Evolutionary conservation across 2,797 vertebrate species (phyloP).

Genomic region (Rhabdophis nuchalis): DNA sequence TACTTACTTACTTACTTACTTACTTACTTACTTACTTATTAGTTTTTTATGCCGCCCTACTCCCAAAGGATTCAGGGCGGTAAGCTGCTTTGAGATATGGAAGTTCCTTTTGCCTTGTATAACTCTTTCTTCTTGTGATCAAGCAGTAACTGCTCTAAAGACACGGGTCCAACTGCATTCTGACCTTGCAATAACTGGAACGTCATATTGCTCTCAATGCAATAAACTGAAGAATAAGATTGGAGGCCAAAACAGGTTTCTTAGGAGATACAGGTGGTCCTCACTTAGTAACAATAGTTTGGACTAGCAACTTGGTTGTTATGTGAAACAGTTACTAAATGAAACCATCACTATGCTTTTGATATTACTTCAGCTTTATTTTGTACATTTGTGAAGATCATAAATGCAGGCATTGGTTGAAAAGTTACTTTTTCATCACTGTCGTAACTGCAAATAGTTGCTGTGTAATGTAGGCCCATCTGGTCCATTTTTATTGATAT

Average conservation of each 20-base stretch:
- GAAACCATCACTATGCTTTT: not conserved
- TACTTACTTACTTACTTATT: no score
- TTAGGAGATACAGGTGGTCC: not conserved
- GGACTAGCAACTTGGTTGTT: not conserved
- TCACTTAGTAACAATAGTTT: not conserved
- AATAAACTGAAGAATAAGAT: not conserved
- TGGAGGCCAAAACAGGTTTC: not conserved
- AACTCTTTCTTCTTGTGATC: not conserved
- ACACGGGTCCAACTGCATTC: not conserved
- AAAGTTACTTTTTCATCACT: not conserved
- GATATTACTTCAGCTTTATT: not conserved
- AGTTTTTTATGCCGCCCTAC: no score
- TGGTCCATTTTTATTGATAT: not conserved
- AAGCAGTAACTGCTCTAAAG: not conserved
- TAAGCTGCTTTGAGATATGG: not conserved
- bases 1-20: no score
- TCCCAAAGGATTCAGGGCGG: no score
- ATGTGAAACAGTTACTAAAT: not conserved
- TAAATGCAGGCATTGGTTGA: not conserved
- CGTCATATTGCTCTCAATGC: not conserved
- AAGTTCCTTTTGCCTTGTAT: not conserved
- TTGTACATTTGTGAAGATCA: not conserved
- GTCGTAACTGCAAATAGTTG: not conserved
- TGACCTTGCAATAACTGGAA: not conserved
- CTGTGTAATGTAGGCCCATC: not conserved